Evolutionary conservation across 2,888 invertebrate genomes (phyloP), one percentile per base, ranked within the genome.

Genomic region (Drosophila niveifrons): DNA sequence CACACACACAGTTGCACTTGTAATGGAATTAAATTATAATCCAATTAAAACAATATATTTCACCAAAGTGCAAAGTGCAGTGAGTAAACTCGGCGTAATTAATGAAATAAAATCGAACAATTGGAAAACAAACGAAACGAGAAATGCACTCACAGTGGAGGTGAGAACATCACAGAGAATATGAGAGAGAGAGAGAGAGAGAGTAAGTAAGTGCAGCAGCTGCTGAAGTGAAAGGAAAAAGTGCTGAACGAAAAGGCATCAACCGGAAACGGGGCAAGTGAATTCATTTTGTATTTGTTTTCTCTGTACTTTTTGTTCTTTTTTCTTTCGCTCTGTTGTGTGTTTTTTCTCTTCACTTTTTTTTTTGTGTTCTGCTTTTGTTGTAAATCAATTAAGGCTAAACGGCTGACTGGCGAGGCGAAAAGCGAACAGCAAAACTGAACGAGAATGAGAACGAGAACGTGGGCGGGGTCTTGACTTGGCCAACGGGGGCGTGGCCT

Each of bases 341-440:
- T 11, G 8, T 23, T 34, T 9, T 2, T 11, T 51, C 23, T 23
- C 1, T n/a, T n/a, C n/a, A n/a, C 23, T 43, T 53, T 72, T 8
- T 1, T 8, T 36, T 13, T 56, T 29, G 4, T 36, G n/a, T 34
- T 39, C 13, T 44, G 52, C 56, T 63, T 62, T 75, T 75, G 64
- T 65, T 76, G 76, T 75, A 68, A 76, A 73, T 77, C 73, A 76
- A 77, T 76, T 76, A 77, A 62, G 73, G 66, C 62, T 76, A 66
- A 76, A 75, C 61, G 64, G 61, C 53, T 56, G 48, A 64, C 52
- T 59, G 58, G 29, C 29, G 8, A 17, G 4, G 23, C 4, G 23
- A 23, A 23, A 23, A 23, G 23, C 23, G 23, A 23, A 23, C 0
- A 4, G 23, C 23, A 6, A 23, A 6, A 6, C n/a, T n/a, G n/a